Evolutionary conservation across 2,888 invertebrate genomes (phyloP).

Genomic region (Lysandra bellargus): DNA sequence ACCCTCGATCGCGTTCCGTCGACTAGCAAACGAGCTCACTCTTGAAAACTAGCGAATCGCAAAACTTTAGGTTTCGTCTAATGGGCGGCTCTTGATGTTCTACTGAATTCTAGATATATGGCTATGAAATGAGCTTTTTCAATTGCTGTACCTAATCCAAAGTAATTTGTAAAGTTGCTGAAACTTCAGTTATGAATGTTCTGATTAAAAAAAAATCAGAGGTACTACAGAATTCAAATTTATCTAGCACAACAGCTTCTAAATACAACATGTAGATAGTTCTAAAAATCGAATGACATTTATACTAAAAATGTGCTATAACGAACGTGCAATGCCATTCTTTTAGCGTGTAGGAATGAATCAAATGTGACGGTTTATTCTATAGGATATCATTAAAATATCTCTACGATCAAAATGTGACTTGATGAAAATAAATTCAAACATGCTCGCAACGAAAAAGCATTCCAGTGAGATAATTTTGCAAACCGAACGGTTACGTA

Average conservation of each 20-base stretch:
- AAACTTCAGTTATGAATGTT: background rate
- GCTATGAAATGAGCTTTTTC: background rate
- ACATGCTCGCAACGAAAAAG: constrained; percentile 34
- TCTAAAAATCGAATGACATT: constrained; percentile 6
- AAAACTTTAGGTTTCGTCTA: background rate
- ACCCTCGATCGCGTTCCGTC: background rate
- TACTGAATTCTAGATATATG: constrained; percentile 3
- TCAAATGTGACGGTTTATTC: background rate
- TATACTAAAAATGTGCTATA: background rate
- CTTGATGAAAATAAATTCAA: background rate
- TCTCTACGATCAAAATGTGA: constrained; percentile 22
- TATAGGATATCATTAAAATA: constrained; percentile 21
- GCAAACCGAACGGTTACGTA: constrained; percentile 32
- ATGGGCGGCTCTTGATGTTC: background rate
- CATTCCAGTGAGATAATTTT: constrained; percentile 32
- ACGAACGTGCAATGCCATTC: constrained; percentile 26
- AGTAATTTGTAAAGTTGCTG: background rate
- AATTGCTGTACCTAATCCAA: background rate
- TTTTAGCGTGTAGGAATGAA: constrained; percentile 10
- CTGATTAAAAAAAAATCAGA: background rate
- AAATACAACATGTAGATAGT: constrained; percentile 3
- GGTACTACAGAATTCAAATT: background rate
- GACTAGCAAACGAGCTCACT: constrained; percentile 7
- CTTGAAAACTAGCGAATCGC: constrained; percentile 11
- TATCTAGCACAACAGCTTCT: constrained; percentile 5